phyloP scores from a whole-genome alignment of 2,113 vertebrate species.

The Martes martes region DNA sequence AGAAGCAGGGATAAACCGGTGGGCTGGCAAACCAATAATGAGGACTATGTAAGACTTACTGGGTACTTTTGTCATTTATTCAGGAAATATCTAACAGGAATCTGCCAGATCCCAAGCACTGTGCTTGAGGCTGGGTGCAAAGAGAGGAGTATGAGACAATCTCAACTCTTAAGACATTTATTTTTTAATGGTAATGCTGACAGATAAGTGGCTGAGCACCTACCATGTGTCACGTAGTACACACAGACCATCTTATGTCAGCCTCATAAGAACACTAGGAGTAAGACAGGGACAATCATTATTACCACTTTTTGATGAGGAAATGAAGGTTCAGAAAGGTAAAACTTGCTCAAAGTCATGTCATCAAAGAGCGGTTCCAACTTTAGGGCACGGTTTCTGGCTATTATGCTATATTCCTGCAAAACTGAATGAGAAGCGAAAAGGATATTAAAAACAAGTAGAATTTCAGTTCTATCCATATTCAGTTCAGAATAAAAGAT shows the following conservation, averaged over 20 bases:
- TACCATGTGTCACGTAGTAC: not conserved
- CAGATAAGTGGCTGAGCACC: not conserved
- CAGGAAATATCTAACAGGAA: not conserved
- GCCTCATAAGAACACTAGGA: not conserved
- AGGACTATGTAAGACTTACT: not conserved
- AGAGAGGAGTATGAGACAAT: not conserved
- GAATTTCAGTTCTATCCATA: not conserved
- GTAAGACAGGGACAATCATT: not conserved
- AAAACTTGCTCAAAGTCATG: not conserved
- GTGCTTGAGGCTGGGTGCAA: not conserved
- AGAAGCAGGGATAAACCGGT: not conserved
- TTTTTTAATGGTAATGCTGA: not conserved
- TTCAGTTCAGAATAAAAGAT: not conserved
- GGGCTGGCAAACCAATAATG: not conserved
- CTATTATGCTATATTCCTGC: not conserved
- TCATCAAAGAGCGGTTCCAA: not conserved
- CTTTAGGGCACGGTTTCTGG: not conserved
- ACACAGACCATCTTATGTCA: not conserved
- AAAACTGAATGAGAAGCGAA: not conserved
- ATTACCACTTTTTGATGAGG: not conserved
- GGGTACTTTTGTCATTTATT: not conserved
- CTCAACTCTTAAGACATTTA: not conserved
- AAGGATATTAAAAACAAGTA: not conserved
- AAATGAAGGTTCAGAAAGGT: not conserved
- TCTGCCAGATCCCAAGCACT: not conserved